Conservation (phyloP, 2,888 invertebrate species). For the Timema podura region DNA sequence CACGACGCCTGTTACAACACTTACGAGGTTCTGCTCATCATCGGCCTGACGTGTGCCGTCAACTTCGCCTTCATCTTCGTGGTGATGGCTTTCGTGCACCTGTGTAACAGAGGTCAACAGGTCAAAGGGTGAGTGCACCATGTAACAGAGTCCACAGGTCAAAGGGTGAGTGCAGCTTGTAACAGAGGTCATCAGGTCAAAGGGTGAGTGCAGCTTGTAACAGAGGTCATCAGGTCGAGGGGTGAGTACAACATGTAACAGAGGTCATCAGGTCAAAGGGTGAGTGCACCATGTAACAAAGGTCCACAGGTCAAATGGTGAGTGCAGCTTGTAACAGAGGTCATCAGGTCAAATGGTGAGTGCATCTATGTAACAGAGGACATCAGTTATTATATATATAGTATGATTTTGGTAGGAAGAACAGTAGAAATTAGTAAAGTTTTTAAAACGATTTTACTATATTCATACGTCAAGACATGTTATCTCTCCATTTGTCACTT, state of each 20-base stretch:
- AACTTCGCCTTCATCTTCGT: constrained; percentile 40
- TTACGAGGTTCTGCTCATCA: constrained; percentile 39
- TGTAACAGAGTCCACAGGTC: not conserved
- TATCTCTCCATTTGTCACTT: no score
- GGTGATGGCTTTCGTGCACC: constrained; percentile 39
- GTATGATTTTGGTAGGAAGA: no score
- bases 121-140: constrained; percentile 19
- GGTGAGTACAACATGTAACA: constrained; percentile 35
- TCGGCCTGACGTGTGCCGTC: constrained; percentile 40
- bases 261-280: constrained; percentile 20
- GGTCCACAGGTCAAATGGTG: not conserved
- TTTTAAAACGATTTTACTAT: no score
- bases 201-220: not conserved
- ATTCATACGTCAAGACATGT: no score
- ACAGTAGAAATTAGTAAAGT: no score
- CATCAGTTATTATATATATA: no score
- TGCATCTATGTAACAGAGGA: not conserved
- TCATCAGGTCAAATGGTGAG: constrained; percentile 19
- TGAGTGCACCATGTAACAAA: not conserved
- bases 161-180: constrained; percentile 35
- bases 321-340: constrained; percentile 36
- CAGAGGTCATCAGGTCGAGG: not conserved
- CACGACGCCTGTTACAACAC: constrained; percentile 36
- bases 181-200: constrained; percentile 25
- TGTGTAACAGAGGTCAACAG: constrained; percentile 31